These are phyloP conservation scores for Drosophila insularis DNA, from an alignment of 1,140 invertebrate species.

Conservation along the genomic window DNA sequence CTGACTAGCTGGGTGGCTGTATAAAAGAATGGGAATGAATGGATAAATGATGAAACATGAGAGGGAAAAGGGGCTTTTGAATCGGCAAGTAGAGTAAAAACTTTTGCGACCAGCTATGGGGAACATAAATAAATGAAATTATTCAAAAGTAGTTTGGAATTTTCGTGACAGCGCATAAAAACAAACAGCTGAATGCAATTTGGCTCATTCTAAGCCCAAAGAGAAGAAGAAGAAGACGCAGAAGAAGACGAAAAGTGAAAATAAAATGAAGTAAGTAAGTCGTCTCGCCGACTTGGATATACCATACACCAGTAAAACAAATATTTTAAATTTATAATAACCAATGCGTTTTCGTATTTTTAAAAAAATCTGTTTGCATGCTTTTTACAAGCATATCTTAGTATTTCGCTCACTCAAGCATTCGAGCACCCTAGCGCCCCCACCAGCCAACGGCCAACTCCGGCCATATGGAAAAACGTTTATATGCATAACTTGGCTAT, in stretches of 20 bases:
- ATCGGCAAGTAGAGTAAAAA: slow-evolving; percentile 41
- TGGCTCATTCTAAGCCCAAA: slow-evolving; percentile 57
- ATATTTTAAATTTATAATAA: too few relatives aligned
- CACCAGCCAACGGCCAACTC: too few relatives aligned
- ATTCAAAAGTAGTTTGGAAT: slow-evolving; percentile 75
- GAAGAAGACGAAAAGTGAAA: slow-evolving; percentile 54
- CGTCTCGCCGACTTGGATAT: too few relatives aligned
- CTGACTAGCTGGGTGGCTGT: slow-evolving; percentile 4
- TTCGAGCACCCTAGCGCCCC: too few relatives aligned
- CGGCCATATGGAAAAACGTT: too few relatives aligned
- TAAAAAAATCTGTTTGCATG: too few relatives aligned
- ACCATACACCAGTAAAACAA: too few relatives aligned
- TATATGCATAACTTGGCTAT: too few relatives aligned
- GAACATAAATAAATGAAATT: slow-evolving; percentile 78
- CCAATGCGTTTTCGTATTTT: too few relatives aligned
- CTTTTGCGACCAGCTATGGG: slow-evolving; percentile 51
- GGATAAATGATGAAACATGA: slow-evolving; percentile 16
- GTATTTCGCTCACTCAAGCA: too few relatives aligned
- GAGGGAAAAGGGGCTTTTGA: slow-evolving; percentile 29
- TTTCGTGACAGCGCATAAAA: slow-evolving; percentile 72
- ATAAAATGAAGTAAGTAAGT: too few relatives aligned
- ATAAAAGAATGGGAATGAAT: neutral
- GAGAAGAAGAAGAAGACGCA: slow-evolving; percentile 32
- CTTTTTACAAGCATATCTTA: too few relatives aligned
- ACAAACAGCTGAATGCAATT: slow-evolving; percentile 78